Conservation (phyloP, 92 coral and sea anemone genomes). For the Palythoa grandiflora region DNA sequence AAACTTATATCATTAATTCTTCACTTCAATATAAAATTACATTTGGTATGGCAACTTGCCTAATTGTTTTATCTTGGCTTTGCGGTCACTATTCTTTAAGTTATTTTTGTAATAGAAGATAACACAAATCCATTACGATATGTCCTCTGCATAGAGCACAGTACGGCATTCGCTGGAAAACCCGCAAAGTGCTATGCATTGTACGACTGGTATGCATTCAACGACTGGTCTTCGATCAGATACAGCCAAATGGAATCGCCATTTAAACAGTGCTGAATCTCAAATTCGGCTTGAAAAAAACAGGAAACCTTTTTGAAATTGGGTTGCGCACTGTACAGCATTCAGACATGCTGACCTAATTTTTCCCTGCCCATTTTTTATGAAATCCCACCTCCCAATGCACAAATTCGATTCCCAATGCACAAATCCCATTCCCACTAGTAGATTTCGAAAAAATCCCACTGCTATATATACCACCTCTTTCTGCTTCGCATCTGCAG, state of each 20-base stretch:
- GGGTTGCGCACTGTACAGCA: slow-evolving; percentile 50
- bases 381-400: no score
- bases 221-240: slow-evolving; percentile 36
- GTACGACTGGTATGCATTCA: slow-evolving; percentile 3
- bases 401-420: no score
- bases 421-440: no score
- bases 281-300: neutral
- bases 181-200: slow-evolving; percentile 21
- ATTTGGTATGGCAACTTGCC: neutral
- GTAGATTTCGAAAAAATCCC: no score
- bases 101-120: slow-evolving; percentile 51
- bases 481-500: no score
- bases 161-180: slow-evolving; percentile 60
- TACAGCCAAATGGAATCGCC: slow-evolving; percentile 34
- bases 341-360: neutral
- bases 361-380: no score
- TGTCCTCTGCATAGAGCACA: slow-evolving; percentile 63
- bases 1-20: neutral
- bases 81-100: slow-evolving; percentile 3
- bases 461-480: no score
- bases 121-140: slow-evolving; percentile 52
- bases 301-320: slow-evolving; percentile 27
- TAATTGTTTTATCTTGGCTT: neutral
- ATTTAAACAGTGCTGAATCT: slow-evolving; percentile 37
- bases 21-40: neutral